Evolutionary conservation across 2,888 invertebrate genomes (phyloP), one percentile per base, ranked within the genome.

Genomic region (Polymixis lichenea): DNA sequence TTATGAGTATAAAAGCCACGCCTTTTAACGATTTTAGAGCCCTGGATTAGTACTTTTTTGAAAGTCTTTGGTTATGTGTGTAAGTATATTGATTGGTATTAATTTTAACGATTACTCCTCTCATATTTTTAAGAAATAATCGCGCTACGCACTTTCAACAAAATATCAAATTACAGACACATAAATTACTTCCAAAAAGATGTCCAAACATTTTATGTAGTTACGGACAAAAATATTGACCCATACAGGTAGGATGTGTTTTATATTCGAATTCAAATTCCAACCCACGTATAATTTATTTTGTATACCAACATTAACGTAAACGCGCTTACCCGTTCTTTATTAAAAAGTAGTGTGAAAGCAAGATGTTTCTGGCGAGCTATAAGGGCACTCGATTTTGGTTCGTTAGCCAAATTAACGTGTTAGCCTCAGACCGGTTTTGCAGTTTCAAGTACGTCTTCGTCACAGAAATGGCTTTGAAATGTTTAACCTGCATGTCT

Each of bases 321-420:
- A 25, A 72, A 72, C 43, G 64, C 68, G 68, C 75, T 78, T 75
- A 67, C 81, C 77, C 75, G 80, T 74, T 86, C 82, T 90, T 92
- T 92, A 87, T 88, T 86, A 85, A 82, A 85, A 80, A 86, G 90
- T 89, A 89, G 86, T 87, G 90, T 89, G 88, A 88, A 90, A 90
- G 92, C 89, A 91, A 93, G 90, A 92, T 90, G 80, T 80, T 78
- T 56, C 76, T 77, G 71, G 91, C 91, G 87, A 87, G 88, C 85
- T 87, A 82, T 86, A 89, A 93, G 94, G 84, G 93, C 93, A 81
- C 93, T 95, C 87, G 87, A 84, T 87, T 93, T 90, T 91, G 94
- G 93, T 94, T 95, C 95, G 95, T 95, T 95, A 94, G 90, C 92
- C 88, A 95, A 95, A 95, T 95, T 95, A 95, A 93, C 94, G 93